Percentiles rank a stretch among this genome's conserved stretches.
Conservation (phyloP, 2,888 invertebrate species). For the Clitarchus hookeri region DNA sequence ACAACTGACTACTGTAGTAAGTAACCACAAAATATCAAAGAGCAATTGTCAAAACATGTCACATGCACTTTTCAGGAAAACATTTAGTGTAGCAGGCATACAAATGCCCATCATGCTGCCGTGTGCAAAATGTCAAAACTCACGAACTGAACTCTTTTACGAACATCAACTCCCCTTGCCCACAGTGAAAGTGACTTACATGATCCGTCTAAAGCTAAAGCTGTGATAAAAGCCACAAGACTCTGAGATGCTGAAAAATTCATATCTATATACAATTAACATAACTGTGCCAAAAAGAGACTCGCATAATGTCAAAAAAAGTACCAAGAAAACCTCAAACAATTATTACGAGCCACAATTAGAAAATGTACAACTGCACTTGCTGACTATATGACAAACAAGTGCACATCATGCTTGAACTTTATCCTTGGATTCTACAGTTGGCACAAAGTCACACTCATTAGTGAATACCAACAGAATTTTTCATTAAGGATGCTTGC, state of each 20-base stretch:
- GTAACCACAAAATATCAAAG: conserved; percentile 9
- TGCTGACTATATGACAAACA: conserved; percentile 39
- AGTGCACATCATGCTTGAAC: conserved; percentile 37
- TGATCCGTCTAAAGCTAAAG: conserved; percentile 43
- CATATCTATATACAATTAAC: conserved; percentile 43
- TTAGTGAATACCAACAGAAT: conserved; percentile 34
- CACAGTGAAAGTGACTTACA: conserved; percentile 34
- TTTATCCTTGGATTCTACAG: conserved; percentile 35
- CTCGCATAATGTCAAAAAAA: conserved; percentile 34
- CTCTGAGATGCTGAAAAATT: conserved; percentile 41
- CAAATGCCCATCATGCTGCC: conserved; percentile 2
- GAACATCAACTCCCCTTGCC: conserved; percentile 35
- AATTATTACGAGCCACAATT: conserved; percentile 37
- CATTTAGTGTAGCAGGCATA: conserved; percentile 21
- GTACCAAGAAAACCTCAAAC: conserved; percentile 38
- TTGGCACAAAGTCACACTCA: conserved; percentile 37
- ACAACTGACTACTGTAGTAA: not conserved
- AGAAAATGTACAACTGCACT: conserved; percentile 36
- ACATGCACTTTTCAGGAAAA: conserved; percentile 14
- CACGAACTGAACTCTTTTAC: not conserved
- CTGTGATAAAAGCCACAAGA: conserved; percentile 45
- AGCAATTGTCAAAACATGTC: not conserved
- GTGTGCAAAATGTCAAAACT: not conserved
- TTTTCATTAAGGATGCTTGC: conserved; percentile 25
- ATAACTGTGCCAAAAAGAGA: conserved; percentile 43